A percentile compares a stretch with the other conserved stretches of the same genome.
These are phyloP conservation scores for Platysteira castanea DNA, from an alignment of 2,113 vertebrate genomes.

Conservation along the genomic window DNA sequence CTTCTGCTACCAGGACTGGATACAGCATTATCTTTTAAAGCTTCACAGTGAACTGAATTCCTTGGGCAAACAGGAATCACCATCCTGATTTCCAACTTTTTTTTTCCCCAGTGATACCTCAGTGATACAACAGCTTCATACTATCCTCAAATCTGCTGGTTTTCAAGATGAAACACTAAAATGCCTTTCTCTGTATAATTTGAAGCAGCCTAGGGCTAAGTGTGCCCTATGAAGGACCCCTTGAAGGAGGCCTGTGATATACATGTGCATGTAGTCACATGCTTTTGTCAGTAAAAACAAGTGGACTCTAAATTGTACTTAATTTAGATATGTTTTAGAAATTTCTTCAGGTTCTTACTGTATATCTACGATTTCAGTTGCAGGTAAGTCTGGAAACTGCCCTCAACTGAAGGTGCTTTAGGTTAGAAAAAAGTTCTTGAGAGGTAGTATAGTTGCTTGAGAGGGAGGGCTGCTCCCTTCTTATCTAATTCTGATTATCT, in stretches of 20 bases:
- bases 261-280: fast-evolving
- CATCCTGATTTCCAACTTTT: not conserved
- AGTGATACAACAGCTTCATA: not conserved
- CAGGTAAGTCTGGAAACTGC: not conserved
- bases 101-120: not conserved
- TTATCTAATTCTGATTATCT: not conserved
- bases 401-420: not conserved
- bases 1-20: not conserved
- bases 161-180: not conserved
- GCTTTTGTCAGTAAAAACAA: not conserved
- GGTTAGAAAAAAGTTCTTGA: too few species aligned
- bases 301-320: not conserved
- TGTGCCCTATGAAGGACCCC: not conserved
- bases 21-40: not conserved
- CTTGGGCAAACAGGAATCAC: not conserved
- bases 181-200: not conserved
- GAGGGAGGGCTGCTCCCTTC: not conserved
- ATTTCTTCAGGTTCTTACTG: not conserved
- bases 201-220: not conserved
- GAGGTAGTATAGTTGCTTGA: not conserved
- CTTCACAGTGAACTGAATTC: not conserved
- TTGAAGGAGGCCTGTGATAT: not conserved
- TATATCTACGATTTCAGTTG: not conserved
- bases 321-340: not conserved
- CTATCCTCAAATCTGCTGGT: not conserved